phyloP scores from a whole-genome alignment of 2,113 vertebrate species.

The Tricholaema leucomelas region DNA sequence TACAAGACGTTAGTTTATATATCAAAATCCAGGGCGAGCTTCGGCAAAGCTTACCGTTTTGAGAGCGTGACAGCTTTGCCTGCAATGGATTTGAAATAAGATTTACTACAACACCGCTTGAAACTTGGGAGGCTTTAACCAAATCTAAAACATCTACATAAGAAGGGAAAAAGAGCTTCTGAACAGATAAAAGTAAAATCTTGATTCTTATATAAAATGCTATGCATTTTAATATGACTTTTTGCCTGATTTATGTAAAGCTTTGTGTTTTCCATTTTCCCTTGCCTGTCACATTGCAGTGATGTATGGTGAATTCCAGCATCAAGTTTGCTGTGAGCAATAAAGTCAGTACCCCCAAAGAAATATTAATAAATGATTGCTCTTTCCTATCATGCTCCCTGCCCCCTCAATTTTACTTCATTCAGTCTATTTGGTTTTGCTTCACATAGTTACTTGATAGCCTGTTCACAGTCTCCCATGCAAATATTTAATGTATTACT shows the following conservation, averaged over 20 bases:
- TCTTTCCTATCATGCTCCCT: conserved; percentile 13
- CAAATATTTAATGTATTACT: conserved; percentile 65
- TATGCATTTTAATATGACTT: conserved; percentile 76
- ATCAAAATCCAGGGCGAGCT: conserved; percentile 41
- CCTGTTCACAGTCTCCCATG: conserved; percentile 27
- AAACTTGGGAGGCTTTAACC: conserved; percentile 52
- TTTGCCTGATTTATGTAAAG: conserved; percentile 78
- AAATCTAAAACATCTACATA: conserved; percentile 66
- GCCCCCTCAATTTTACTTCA: conserved; percentile 49
- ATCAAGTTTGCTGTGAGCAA: conserved; percentile 70
- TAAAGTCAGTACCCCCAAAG: conserved; percentile 63
- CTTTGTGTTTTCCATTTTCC: conserved; percentile 79
- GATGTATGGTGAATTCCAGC: conserved; percentile 69
- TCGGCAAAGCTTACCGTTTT: conserved; percentile 27
- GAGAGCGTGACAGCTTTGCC: conserved; percentile 35
- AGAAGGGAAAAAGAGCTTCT: conserved; percentile 49
- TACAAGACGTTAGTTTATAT: not conserved
- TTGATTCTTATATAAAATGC: conserved; percentile 72
- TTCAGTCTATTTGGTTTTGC: conserved; percentile 63
- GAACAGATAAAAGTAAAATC: conserved; percentile 71
- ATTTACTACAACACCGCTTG: conserved; percentile 51
- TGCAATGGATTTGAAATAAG: conserved; percentile 62
- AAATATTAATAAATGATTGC: conserved; percentile 73
- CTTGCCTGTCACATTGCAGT: conserved; percentile 64
- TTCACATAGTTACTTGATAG: conserved; percentile 46